Conservation (phyloP, 1,140 invertebrate species). For the Drosophila neocordata region DNA sequence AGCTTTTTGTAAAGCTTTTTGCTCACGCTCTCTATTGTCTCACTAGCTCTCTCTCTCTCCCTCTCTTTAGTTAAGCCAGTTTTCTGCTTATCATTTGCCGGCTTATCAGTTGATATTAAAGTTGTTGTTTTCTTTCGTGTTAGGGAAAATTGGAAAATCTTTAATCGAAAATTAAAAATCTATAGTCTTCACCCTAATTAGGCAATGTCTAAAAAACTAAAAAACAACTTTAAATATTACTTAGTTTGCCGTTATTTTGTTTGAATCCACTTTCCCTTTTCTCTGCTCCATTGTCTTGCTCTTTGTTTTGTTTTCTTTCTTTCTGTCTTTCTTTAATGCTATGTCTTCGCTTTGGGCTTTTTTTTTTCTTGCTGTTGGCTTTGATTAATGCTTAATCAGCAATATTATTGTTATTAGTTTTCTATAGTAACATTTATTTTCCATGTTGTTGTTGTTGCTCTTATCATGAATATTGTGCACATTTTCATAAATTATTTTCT, state of each 20-base stretch:
- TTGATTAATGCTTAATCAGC: constrained; percentile 80
- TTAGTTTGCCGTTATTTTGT: constrained; percentile 30
- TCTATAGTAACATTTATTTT: constrained; percentile 51
- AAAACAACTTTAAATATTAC: constrained; percentile 35
- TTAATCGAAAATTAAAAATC: constrained; percentile 62
- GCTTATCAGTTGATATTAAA: constrained; percentile 35
- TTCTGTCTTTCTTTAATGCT: constrained; percentile 27
- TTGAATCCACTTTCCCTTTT: constrained; percentile 60
- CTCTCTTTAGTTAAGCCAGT: constrained; percentile 11
- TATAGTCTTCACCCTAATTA: constrained; percentile 71
- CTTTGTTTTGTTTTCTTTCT: constrained; percentile 27
- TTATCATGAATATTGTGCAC: constrained; percentile 41
- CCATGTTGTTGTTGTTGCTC: neutral
- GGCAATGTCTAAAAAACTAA: constrained; percentile 7
- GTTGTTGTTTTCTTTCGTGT: constrained; percentile 34
- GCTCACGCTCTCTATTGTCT: neutral
- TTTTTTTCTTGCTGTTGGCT: constrained; percentile 30
- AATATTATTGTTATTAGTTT: constrained; percentile 79
- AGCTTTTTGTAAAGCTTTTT: neutral
- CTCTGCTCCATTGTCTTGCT: constrained; percentile 11
- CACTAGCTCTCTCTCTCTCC: neutral
- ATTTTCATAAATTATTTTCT: constrained; percentile 44
- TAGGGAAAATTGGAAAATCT: constrained; percentile 17
- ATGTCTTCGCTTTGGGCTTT: neutral
- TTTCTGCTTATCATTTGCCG: constrained; percentile 59